phyloP scores from a whole-genome alignment of 2,797 vertebrate species.

The Phataginus tetradactyla region DNA sequence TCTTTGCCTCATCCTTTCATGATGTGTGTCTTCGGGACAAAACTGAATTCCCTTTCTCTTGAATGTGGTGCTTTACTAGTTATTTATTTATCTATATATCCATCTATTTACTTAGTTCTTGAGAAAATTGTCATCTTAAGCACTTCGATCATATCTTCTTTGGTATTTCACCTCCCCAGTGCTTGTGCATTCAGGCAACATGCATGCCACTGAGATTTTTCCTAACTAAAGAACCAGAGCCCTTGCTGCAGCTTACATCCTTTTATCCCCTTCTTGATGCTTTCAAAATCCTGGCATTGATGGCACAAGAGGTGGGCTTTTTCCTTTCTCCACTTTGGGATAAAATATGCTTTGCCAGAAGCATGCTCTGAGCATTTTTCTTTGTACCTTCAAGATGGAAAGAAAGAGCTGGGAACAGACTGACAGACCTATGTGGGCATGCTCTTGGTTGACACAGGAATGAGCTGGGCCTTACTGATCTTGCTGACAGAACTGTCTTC shows the following conservation, averaged over 20 bases:
- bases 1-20: slow-evolving; percentile 18
- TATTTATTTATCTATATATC: slow-evolving; percentile 36
- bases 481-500: not conserved
- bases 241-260: slow-evolving; percentile 30
- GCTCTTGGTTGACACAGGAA: not conserved
- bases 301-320: slow-evolving; percentile 46
- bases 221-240: slow-evolving; percentile 49
- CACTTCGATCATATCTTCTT: slow-evolving; percentile 43
- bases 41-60: slow-evolving; percentile 51
- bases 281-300: slow-evolving; percentile 58
- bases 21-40: slow-evolving; percentile 20
- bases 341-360: slow-evolving; percentile 65
- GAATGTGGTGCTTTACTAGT: slow-evolving; percentile 15
- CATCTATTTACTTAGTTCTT: not conserved
- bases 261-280: slow-evolving; percentile 52
- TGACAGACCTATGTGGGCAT: not conserved
- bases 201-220: not conserved
- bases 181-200: not conserved
- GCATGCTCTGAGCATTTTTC: slow-evolving; percentile 50
- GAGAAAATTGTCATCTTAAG: slow-evolving; percentile 43
- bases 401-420: slow-evolving; percentile 27
- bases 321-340: slow-evolving; percentile 45
- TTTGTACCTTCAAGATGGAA: slow-evolving; percentile 62
- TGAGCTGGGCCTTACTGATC: not conserved
- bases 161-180: not conserved